Evolutionary conservation across 2,113 vertebrate genomes (phyloP).

Genomic region (Rhineura floridana): DNA sequence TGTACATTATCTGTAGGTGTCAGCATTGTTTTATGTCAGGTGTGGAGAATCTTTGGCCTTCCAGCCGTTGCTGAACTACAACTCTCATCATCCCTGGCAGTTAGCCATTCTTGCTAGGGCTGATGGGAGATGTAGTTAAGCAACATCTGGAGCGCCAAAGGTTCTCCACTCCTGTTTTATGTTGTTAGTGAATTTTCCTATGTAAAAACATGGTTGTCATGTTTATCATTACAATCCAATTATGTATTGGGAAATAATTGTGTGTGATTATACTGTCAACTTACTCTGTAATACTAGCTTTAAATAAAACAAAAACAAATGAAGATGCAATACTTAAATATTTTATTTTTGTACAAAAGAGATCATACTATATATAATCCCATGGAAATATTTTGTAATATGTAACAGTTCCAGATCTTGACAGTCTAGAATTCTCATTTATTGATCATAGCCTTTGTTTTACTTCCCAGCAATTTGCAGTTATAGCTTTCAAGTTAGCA

Average conservation of each 20-base stretch:
- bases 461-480: not conserved
- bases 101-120: too few species aligned
- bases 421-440: not conserved
- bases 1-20: constrained; percentile 75
- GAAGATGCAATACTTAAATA: not conserved
- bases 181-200: constrained; percentile 19
- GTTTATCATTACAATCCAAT: constrained; percentile 13
- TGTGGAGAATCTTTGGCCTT: too few species aligned
- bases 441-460: not conserved
- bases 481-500: not conserved
- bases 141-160: too few species aligned
- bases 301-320: not conserved
- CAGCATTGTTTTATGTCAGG: constrained; percentile 76
- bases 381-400: not conserved
- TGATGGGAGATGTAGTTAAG: too few species aligned
- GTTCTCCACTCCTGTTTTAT: too few species aligned
- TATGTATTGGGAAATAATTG: not conserved
- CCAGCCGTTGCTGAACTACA: too few species aligned
- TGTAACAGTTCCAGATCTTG: not conserved
- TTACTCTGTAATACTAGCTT: not conserved
- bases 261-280: not conserved
- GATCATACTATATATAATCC: not conserved
- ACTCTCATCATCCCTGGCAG: too few species aligned
- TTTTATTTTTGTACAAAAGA: constrained; percentile 1
- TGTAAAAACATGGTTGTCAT: constrained; percentile 2